Base-by-base conservation (phyloP, 2,888 invertebrate species). In the Disparrhopalites patrizii region DNA sequence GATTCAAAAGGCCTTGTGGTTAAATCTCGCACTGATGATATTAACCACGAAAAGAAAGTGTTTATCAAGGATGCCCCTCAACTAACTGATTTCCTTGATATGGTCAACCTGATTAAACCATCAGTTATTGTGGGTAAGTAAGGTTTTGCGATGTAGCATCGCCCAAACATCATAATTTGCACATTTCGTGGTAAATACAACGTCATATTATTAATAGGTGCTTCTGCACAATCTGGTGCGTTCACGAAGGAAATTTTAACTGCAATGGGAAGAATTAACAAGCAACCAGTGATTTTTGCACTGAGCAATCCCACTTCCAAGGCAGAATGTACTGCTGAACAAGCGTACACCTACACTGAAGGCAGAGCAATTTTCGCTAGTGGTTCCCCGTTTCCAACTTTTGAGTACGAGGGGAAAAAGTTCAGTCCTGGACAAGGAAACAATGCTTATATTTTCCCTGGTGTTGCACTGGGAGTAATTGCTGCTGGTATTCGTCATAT, bases 381-480 rank as follows among this genome's bases (percentile, higher is more conserved):
- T 25, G 98, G 98, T 8, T 95, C 95, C 28, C 98, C 98, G 0
- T 99, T 98, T 82, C 88, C 89, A 18, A 87, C 91, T 2, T 93
- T 94, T 2, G 82, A 84, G 13, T 83, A 86, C 76, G 84, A 87
- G 61, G 93, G 91, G 23, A 88, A 89, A 79, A 87, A 87, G 3
- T 94, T 83, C 81, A 84, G 86, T 73, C 92, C 98, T 0, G 98
- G 99, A 0, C 99, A 99, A 79, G 98, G 98, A 67, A 97, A 96
- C 81, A 97, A 97, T 80, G 91, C 96, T 0, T 97, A 97, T 80
- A 95, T 97, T 77, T 96, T 94, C 83, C 98, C 98, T 0, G 99
- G 98, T 3, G 83, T 96, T 63, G 96, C 95, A 10, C 85, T 99
- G 23, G 99, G 96, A 8, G 91, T 94, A 8, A 91, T 97, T 73